Evolutionary conservation across 2,888 invertebrate genomes (phyloP).

Genomic region (Hirudinaria manillensis): DNA sequence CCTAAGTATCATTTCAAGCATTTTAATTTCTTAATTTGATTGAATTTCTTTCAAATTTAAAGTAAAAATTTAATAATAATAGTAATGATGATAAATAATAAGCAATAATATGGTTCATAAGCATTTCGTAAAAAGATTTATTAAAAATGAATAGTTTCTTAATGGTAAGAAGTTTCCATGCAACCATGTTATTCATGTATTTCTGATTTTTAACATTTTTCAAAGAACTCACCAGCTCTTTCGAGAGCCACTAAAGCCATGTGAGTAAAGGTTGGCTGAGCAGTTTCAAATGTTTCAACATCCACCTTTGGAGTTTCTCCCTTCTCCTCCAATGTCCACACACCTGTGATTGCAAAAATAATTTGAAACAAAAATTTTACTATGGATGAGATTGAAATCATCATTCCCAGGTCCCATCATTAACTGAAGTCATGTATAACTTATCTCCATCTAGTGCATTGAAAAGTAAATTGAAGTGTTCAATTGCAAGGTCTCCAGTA

Average conservation of each 20-base stretch:
- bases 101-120: not conserved
- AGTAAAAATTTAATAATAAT: not conserved
- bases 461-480: no score
- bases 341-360: constrained; percentile 57
- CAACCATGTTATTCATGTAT: no score
- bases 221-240: constrained; percentile 56
- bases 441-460: no score
- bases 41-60: not conserved
- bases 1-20: constrained; percentile 43
- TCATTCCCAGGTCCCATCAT: not conserved
- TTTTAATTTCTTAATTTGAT: not conserved
- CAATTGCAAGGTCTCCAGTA: no score
- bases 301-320: constrained; percentile 74
- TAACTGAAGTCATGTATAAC: no score
- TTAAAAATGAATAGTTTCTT: no score
- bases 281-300: constrained; percentile 79
- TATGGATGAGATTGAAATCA: not conserved
- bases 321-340: constrained; percentile 88
- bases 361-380: constrained; percentile 17
- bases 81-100: not conserved
- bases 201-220: no score
- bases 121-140: not conserved
- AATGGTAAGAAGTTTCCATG: no score
- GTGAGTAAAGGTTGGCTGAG: constrained; percentile 84
- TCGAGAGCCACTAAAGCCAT: constrained; percentile 80